Evolutionary conservation across 2,888 invertebrate genomes (phyloP), one percentile per base, ranked within the genome.

Genomic region (Scaptomyza flava): DNA sequence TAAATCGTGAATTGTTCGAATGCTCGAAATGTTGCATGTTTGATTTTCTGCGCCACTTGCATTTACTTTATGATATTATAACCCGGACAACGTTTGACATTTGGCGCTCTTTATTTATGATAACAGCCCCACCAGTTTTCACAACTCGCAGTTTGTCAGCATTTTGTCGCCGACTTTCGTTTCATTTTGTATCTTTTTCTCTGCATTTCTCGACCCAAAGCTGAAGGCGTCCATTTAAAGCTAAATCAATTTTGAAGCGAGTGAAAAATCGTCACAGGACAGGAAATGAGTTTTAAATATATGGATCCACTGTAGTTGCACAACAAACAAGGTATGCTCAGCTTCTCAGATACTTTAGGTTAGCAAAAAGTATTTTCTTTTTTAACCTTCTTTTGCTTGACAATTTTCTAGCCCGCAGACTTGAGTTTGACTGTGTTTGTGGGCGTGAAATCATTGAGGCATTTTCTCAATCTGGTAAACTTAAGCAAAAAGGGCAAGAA

Each of bases 51-150:
- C 87, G 87, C 87, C 81, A 87, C 85, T 87, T 87, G 82, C 80
- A 87, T 85, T 84, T 87, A 79, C 79, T 85, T 85, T 85, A 85
- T 84, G 84, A 83, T 86, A 85, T 81, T 81, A 83, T 75, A 75
- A 67, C 71, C 63, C 73, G 83, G 73, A 74, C 74, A 68, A 68
- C 74, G 77, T 79, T 79, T 81, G 82, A 82, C 82, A 82, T 83
- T 82, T 83, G 72, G 71, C 76, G 75, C 71, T 68, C 77, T 74
- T 85, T 83, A 83, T 83, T 83, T 83, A 83, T 85, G 85, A 85
- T 82, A 85, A 82, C 80, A 80, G 78, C 70, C 59, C 45, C 45
- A 30, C 12, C 72, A 60, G 72, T 72, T 82, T 63, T 58, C 66
- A 63, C 68, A 73, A 42, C 38, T 61, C 31, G 69, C 80, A 82